Evolutionary conservation across 2,113 vertebrate genomes (phyloP).

Genomic region (human): DNA sequence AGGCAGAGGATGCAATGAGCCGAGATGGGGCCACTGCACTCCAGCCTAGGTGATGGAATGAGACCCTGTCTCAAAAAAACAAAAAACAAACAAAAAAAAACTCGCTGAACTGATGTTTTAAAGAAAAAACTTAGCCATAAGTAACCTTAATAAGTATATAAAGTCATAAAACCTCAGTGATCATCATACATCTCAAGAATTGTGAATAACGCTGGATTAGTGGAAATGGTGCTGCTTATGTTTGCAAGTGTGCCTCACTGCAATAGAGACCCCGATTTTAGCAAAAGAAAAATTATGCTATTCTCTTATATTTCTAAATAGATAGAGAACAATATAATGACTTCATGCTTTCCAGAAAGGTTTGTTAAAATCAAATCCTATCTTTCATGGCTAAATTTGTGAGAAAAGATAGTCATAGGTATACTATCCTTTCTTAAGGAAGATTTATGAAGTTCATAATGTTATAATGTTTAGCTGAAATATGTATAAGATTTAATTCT

Average conservation of each 20-base stretch:
- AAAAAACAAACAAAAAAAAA: no score
- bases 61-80: no score
- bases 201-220: no score
- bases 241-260: no score
- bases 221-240: no score
- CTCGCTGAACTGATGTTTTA: no score
- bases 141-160: no score
- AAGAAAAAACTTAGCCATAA: no score
- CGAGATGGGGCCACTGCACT: accelerated
- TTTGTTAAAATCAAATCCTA: neutral
- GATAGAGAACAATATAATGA: neutral
- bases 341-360: neutral
- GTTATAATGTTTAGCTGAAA: neutral
- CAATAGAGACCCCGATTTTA: neutral
- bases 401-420: neutral
- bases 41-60: no score
- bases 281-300: neutral
- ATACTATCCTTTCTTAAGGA: neutral
- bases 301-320: neutral
- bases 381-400: neutral
- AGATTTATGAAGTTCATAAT: neutral
- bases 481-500: neutral
- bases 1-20: no score
- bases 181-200: no score
- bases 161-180: no score